phyloP scores from a whole-genome alignment of 2,888 invertebrate species.

The Timema cristinae region DNA sequence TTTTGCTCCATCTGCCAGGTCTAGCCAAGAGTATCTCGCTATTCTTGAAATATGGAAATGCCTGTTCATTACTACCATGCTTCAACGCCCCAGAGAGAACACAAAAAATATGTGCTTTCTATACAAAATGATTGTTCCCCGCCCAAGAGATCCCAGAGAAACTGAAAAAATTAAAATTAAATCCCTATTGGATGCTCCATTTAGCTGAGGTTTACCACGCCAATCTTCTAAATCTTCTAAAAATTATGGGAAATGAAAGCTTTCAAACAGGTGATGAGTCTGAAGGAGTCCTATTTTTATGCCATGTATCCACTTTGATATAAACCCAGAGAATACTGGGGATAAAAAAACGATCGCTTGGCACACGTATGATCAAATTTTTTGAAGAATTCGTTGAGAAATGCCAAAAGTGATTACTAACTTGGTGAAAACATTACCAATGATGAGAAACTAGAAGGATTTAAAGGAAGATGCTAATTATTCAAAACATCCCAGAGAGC shows the following conservation, averaged over 20 bases:
- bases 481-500: conserved; percentile 1
- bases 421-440: conserved; percentile 30
- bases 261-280: neutral
- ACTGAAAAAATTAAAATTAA: conserved; percentile 8
- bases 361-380: conserved; percentile 32
- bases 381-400: conserved; percentile 34
- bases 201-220: neutral
- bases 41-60: neutral
- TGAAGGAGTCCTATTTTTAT: conserved; percentile 25
- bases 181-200: neutral
- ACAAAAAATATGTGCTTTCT: conserved; percentile 3
- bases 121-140: conserved; percentile 1
- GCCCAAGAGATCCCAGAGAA: neutral
- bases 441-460: conserved; percentile 1
- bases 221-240: neutral
- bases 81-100: neutral
- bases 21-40: neutral
- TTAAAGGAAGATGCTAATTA: neutral
- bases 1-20: conserved; percentile 3
- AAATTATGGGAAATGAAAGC: neutral
- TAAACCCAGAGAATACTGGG: conserved; percentile 27
- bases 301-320: conserved; percentile 34
- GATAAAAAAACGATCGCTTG: conserved; percentile 27
- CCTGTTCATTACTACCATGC: neutral
- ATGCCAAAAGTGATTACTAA: conserved; percentile 26